Percentiles rank a stretch among this genome's conserved stretches.
phyloP scores from a whole-genome alignment of 2,888 invertebrate genomes.

The Sphinx pinastri region DNA sequence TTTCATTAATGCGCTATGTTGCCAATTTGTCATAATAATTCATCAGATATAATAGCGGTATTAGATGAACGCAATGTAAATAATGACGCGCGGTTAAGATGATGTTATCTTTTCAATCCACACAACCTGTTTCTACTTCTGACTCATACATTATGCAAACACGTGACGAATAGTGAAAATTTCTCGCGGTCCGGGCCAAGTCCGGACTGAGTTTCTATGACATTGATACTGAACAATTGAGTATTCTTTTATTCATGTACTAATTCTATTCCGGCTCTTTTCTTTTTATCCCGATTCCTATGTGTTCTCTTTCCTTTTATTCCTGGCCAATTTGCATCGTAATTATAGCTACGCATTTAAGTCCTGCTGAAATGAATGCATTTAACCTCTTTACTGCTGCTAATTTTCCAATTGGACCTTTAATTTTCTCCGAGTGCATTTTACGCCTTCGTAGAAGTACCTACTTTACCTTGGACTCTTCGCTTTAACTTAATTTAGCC shows the following conservation, averaged over 20 bases:
- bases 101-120: slow-evolving; percentile 36
- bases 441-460: not conserved
- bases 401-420: slow-evolving; percentile 4
- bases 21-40: not conserved
- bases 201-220: slow-evolving; percentile 36
- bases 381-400: slow-evolving; percentile 10
- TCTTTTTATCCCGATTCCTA: not conserved
- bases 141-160: slow-evolving; percentile 57
- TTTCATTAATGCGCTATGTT: not conserved
- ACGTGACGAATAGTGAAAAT: slow-evolving; percentile 57
- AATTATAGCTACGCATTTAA: not conserved
- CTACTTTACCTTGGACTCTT: not conserved
- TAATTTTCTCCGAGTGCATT: not conserved
- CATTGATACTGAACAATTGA: not conserved
- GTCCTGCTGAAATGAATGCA: not conserved
- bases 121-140: slow-evolving; percentile 35
- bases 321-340: slow-evolving; percentile 7
- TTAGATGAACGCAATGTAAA: slow-evolving; percentile 11
- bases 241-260: slow-evolving; percentile 1
- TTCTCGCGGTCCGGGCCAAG: slow-evolving; percentile 42
- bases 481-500: not conserved
- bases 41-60: slow-evolving; percentile 3
- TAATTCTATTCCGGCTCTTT: not conserved
- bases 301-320: not conserved
- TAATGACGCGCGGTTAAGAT: slow-evolving; percentile 27